A percentile compares a stretch with the other conserved stretches of the same genome.
These are phyloP conservation scores for Coleophora flavipennella DNA, from an alignment of 2,888 invertebrate species.

Conservation along the genomic window DNA sequence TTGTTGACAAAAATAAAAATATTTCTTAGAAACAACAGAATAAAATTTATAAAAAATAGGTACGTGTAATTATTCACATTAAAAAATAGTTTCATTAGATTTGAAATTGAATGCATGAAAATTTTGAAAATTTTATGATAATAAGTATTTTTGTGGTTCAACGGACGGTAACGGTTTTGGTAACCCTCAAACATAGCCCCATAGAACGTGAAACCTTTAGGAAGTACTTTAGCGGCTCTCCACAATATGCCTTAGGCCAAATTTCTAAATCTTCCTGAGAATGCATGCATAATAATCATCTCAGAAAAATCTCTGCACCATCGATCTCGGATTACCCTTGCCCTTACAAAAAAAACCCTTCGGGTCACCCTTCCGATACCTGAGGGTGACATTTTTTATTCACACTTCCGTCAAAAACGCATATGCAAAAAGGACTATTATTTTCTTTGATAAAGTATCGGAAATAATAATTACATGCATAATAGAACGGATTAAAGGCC, in stretches of 20 bases:
- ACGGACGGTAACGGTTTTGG: conserved; percentile 2
- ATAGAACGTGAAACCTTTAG: conserved; percentile 38
- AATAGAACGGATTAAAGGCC: conserved; percentile 67
- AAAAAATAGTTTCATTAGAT: no score
- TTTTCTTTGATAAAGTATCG: conserved; percentile 67
- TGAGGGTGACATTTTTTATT: conserved; percentile 70
- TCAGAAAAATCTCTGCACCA: conserved; percentile 40
- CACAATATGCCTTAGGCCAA: conserved; percentile 51
- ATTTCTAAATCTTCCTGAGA: conserved; percentile 65
- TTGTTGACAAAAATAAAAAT: neutral
- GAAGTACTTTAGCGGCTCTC: conserved; percentile 38
- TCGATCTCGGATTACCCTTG: conserved; percentile 54
- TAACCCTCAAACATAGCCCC: conserved; percentile 31
- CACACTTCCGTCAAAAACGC: conserved; percentile 66
- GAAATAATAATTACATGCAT: conserved; percentile 74
- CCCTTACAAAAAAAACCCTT: conserved; percentile 41
- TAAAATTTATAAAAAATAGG: no score
- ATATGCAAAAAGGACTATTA: conserved; percentile 69
- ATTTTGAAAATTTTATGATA: no score
- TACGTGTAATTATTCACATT: no score
- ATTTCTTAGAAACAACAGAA: no score
- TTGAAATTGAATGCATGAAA: no score
- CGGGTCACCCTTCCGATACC: conserved; percentile 60
- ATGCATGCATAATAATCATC: conserved; percentile 66
- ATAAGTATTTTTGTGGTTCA: no score